phyloP scores from a whole-genome alignment of 1,140 invertebrate genomes.

The Drosophila ercepeae region DNA sequence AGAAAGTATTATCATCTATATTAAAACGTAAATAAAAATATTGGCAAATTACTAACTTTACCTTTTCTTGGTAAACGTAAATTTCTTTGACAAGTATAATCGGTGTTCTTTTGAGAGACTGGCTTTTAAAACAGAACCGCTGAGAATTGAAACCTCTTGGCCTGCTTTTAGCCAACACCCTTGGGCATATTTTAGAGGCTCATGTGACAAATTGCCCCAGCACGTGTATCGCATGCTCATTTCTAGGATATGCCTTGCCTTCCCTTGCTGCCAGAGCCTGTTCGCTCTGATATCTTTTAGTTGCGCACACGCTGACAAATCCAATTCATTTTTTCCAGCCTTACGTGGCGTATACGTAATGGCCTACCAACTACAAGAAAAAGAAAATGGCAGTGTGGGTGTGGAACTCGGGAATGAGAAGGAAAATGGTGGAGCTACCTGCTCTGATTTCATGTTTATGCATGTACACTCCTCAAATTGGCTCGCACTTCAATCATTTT shows the following conservation, averaged over 20 bases:
- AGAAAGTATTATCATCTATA: neutral
- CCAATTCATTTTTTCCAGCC: constrained; percentile 68
- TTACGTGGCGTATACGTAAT: constrained; percentile 75
- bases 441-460: constrained; percentile 52
- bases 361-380: constrained; percentile 72
- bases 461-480: constrained; percentile 48
- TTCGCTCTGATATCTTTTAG: constrained; percentile 30
- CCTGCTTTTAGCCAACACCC: constrained; percentile 60
- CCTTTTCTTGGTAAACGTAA: no score
- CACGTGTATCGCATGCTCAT: constrained; percentile 82
- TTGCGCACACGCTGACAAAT: constrained; percentile 69
- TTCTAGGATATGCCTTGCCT: constrained; percentile 30
- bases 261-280: constrained; percentile 17
- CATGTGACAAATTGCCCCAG: constrained; percentile 82
- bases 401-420: no score
- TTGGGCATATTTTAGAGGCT: constrained; percentile 83
- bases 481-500: constrained; percentile 63
- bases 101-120: no score
- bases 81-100: no score
- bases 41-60: no score
- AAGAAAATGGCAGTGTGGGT: constrained; percentile 26
- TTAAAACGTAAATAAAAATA: no score
- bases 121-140: constrained; percentile 32
- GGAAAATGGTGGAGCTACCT: neutral
- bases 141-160: constrained; percentile 24